Conservation (phyloP, 2,113 vertebrate genomes). For the Holacanthus passer region DNA sequence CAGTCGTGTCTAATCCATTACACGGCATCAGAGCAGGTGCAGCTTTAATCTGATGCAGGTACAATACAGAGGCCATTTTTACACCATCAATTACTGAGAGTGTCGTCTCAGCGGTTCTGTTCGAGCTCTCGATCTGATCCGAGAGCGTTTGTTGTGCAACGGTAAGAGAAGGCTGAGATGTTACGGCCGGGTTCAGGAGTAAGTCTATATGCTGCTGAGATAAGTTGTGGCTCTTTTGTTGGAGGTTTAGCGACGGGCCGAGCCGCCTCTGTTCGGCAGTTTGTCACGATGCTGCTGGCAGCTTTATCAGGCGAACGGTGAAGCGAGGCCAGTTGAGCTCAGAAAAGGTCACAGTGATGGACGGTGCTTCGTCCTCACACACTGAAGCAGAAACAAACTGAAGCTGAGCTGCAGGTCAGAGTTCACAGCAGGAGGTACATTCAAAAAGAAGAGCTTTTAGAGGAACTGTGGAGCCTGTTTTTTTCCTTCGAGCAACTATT, state of each 20-base stretch:
- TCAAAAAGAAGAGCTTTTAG: background rate
- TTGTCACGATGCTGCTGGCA: conserved; percentile 25
- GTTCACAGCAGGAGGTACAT: background rate
- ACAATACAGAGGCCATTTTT: conserved; percentile 5
- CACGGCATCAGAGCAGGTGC: background rate
- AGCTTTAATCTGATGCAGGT: background rate
- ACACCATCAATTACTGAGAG: conserved; percentile 6
- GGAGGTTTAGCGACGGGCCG: background rate
- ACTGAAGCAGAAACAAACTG: background rate
- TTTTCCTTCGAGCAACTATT: too few species aligned
- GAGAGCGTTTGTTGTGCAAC: background rate
- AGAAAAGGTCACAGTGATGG: conserved; percentile 69
- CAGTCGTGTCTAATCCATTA: conserved; percentile 9
- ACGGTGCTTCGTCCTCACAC: background rate
- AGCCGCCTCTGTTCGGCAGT: conserved; percentile 15
- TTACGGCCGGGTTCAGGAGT: background rate
- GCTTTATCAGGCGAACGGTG: conserved; percentile 58
- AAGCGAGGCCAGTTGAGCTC: background rate
- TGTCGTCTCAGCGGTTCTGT: too few species aligned
- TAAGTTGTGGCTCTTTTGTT: conserved; percentile 35
- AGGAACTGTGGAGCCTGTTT: too few species aligned
- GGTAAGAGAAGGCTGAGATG: background rate
- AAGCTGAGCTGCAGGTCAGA: background rate
- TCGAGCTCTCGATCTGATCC: background rate
- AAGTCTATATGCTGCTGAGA: conserved; percentile 15